Conservation (phyloP, 2,113 vertebrate genomes). For the Lycaon pictus region DNA sequence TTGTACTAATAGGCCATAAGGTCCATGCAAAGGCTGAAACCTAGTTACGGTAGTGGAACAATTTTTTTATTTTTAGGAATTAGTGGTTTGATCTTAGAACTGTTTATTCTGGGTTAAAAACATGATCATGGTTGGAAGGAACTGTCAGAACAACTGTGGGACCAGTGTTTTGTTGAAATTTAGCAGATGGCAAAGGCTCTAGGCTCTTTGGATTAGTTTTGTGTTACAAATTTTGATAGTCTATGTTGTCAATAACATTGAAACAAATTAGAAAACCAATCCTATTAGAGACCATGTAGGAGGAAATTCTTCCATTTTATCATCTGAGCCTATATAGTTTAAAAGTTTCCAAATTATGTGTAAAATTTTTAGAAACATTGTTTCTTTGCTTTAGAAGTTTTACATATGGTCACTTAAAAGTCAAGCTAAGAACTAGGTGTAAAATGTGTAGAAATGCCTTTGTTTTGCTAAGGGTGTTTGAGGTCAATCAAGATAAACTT, state of each 20-base stretch:
- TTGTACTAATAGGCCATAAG: not conserved
- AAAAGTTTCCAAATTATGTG: not conserved
- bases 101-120: conserved; percentile 23
- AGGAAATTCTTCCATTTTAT: conserved; percentile 31
- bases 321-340: not conserved
- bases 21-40: not conserved
- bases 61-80: not conserved
- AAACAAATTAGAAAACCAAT: not conserved
- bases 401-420: not conserved
- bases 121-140: not conserved
- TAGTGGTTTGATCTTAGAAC: not conserved
- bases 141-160: not conserved
- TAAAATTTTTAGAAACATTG: conserved; percentile 27
- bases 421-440: not conserved
- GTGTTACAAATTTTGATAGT: not conserved
- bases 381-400: not conserved
- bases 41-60: not conserved
- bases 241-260: not conserved
- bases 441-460: not conserved
- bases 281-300: not conserved
- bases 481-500: not conserved
- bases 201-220: not conserved
- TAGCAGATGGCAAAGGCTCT: not conserved
- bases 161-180: not conserved
- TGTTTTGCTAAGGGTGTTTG: conserved; percentile 15